phyloP scores from a whole-genome alignment of 2,888 invertebrate genomes.

The Vanessa cardui region DNA sequence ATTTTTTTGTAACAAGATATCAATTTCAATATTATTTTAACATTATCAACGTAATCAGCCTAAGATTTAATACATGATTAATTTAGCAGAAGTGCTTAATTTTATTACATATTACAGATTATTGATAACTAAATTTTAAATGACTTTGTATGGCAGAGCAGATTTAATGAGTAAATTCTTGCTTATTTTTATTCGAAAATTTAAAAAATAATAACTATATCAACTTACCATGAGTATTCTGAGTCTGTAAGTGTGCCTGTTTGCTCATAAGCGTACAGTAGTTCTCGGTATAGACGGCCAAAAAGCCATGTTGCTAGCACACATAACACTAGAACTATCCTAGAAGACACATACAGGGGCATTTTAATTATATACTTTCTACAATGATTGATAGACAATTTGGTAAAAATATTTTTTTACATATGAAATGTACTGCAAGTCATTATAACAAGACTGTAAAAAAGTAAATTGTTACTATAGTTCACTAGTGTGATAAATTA shows the following conservation, averaged over 20 bases:
- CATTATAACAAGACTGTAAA: neutral
- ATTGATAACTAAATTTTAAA: no score
- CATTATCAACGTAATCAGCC: no score
- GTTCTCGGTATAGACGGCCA: slow-evolving; percentile 55
- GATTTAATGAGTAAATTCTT: no score
- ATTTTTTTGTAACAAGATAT: neutral
- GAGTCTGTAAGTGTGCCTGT: slow-evolving; percentile 57
- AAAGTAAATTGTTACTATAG: neutral
- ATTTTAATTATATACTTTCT: neutral
- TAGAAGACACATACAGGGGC: slow-evolving; percentile 38
- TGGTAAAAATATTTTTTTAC: no score
- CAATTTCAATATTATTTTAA: no score
- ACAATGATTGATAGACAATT: neutral
- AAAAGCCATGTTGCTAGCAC: slow-evolving; percentile 56
- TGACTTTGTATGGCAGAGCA: no score
- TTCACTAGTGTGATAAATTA: neutral
- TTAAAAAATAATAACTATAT: neutral
- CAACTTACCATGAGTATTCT: slow-evolving; percentile 68
- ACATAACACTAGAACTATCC: slow-evolving; percentile 54
- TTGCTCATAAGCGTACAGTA: slow-evolving; percentile 61
- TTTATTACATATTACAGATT: no score
- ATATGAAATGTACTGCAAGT: neutral
- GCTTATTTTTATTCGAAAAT: no score
- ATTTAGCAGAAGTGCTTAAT: no score
- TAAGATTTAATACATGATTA: no score